These are phyloP conservation scores for Himantopus leucocephalus DNA, from an alignment of 2,113 vertebrate genomes.

Conservation along the genomic window DNA sequence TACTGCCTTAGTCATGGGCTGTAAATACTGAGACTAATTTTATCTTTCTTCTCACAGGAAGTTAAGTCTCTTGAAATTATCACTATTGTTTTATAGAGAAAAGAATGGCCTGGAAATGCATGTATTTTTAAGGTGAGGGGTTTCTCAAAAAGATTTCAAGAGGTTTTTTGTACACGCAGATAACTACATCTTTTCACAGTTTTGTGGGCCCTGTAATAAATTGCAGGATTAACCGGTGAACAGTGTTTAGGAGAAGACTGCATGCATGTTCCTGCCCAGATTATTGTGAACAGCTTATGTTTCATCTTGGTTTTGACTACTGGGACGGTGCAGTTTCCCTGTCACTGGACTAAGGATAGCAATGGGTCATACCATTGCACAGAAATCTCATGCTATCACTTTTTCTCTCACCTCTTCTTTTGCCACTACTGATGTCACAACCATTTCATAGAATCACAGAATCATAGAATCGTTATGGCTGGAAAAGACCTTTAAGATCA, in stretches of 20 bases:
- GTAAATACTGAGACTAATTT: background rate
- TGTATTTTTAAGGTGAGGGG: background rate
- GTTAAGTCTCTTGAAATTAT: background rate
- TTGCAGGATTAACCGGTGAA: background rate
- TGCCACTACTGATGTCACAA: background rate
- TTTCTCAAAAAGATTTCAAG: background rate
- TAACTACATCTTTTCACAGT: background rate
- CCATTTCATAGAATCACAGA: background rate
- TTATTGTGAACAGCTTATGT: background rate
- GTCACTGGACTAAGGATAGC: background rate
- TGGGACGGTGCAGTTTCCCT: background rate
- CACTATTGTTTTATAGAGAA: background rate
- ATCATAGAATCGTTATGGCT: too few species aligned
- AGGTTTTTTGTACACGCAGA: background rate
- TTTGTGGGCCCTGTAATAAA: background rate
- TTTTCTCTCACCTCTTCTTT: background rate
- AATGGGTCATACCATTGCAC: background rate
- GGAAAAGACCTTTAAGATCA: too few species aligned
- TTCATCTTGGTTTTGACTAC: background rate
- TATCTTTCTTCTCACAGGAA: background rate
- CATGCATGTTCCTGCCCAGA: background rate
- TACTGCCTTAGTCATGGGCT: background rate
- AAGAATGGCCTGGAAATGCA: background rate
- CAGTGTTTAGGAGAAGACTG: background rate
- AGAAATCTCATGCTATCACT: background rate